These are phyloP conservation scores for Clunio marinus DNA, from an alignment of 2,888 invertebrate species.

Conservation along the genomic window DNA sequence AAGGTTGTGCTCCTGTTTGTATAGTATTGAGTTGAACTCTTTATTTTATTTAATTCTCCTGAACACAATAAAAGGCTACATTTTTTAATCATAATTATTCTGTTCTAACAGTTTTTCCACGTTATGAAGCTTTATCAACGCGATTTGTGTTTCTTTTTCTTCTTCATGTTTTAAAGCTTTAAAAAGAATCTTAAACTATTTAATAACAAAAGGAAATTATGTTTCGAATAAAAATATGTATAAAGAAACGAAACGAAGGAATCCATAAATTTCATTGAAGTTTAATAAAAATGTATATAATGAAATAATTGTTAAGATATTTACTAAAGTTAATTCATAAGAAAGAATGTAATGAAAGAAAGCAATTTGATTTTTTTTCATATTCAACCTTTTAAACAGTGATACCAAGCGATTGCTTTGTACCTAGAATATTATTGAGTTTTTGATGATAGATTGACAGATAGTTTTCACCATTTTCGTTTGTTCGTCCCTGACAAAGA, in stretches of 20 bases:
- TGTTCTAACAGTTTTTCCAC: not conserved
- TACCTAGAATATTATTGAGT: slow-evolving; percentile 76
- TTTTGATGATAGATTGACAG: slow-evolving; percentile 69
- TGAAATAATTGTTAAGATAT: too few relatives aligned
- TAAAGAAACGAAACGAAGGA: too few relatives aligned
- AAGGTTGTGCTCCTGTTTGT: too few relatives aligned
- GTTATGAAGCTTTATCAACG: not conserved
- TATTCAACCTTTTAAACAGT: slow-evolving; percentile 61
- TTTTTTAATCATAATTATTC: not conserved
- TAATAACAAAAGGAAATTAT: too few relatives aligned
- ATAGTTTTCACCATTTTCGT: slow-evolving; percentile 54
- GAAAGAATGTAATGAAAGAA: not conserved
- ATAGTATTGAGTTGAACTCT: too few relatives aligned
- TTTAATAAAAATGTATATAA: too few relatives aligned
- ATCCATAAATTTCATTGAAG: too few relatives aligned
- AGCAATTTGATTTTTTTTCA: too few relatives aligned
- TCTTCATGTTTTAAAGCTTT: slow-evolving; percentile 10
- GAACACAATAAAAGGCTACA: slow-evolving; percentile 20
- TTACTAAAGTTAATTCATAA: too few relatives aligned
- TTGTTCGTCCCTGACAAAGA: slow-evolving; percentile 57
- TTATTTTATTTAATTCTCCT: not conserved
- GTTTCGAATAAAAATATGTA: too few relatives aligned
- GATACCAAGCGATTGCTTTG: slow-evolving; percentile 65
- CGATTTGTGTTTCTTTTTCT: not conserved
- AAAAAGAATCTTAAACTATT: too few relatives aligned